Percentiles rank a stretch among this genome's conserved stretches.
These are phyloP conservation scores for Paragorgia papillata DNA, from an alignment of 92 coral and sea anemone species.

Conservation along the genomic window DNA sequence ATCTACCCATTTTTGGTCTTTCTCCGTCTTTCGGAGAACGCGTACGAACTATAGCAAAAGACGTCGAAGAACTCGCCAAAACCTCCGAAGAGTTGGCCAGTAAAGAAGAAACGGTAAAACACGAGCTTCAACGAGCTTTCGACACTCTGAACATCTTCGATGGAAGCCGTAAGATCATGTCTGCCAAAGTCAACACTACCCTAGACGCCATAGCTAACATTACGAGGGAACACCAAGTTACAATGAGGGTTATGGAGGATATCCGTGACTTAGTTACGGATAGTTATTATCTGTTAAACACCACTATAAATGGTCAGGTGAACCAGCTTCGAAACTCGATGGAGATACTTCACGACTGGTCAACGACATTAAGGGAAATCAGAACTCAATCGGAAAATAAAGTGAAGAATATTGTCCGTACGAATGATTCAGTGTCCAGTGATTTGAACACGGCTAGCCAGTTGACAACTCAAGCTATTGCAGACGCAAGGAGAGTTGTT, in stretches of 20 bases:
- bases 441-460: neutral
- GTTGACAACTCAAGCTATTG: slow-evolving; percentile 32
- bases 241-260: neutral
- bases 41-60: slow-evolving; percentile 48
- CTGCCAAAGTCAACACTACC: slow-evolving; percentile 23
- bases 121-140: neutral
- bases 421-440: neutral
- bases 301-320: neutral
- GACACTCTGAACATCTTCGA: neutral
- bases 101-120: neutral
- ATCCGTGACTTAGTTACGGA: slow-evolving; percentile 2
- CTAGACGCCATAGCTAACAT: neutral
- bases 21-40: slow-evolving; percentile 61
- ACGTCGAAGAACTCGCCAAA: slow-evolving; percentile 47
- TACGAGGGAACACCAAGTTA: neutral
- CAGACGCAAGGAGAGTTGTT: slow-evolving; percentile 7
- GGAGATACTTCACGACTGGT: slow-evolving; percentile 4
- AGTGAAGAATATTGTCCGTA: neutral
- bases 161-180: neutral
- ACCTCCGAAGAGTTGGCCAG: neutral
- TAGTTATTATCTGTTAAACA: slow-evolving; percentile 23
- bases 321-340: neutral
- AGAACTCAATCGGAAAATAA: neutral
- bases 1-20: slow-evolving; percentile 61
- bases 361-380: neutral